A percentile compares a stretch with the other conserved stretches of the same genome.
Conservation (phyloP, 2,888 invertebrate genomes). For the Drosophila robusta region DNA sequence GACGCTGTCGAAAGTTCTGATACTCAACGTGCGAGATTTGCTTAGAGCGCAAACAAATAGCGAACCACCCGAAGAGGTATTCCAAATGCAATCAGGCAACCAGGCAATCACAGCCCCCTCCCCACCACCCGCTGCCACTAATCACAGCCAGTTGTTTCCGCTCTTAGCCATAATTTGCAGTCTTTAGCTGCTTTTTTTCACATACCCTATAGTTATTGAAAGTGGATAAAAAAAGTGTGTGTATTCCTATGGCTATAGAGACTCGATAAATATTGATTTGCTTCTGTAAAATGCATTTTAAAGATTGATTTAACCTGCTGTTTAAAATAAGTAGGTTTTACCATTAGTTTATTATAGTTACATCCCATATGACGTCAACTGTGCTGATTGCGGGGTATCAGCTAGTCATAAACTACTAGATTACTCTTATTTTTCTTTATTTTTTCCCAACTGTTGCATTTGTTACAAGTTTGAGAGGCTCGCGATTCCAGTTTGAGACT, state of each 20-base stretch:
- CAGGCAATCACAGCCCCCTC: background rate
- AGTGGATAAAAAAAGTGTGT: background rate
- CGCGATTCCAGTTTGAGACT: slow-evolving; percentile 15
- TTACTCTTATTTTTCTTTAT: background rate
- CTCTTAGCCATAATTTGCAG: slow-evolving; percentile 1
- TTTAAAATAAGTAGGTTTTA: too few relatives aligned
- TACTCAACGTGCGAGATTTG: slow-evolving; percentile 84
- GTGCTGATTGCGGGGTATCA: background rate
- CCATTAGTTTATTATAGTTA: too few relatives aligned
- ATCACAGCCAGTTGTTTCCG: background rate
- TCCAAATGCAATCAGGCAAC: slow-evolving; percentile 7
- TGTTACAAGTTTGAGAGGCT: slow-evolving; percentile 22
- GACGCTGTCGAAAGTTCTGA: slow-evolving; percentile 83
- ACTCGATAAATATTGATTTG: too few relatives aligned
- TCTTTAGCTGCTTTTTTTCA: slow-evolving; percentile 4
- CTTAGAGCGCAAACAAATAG: slow-evolving; percentile 72
- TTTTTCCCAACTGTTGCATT: slow-evolving; percentile 42
- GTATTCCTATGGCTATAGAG: too few relatives aligned
- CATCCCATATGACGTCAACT: too few relatives aligned
- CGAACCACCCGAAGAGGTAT: slow-evolving; percentile 69
- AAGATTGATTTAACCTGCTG: too few relatives aligned
- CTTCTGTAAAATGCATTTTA: too few relatives aligned
- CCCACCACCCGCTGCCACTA: background rate
- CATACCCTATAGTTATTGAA: background rate
- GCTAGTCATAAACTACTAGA: background rate